Evolutionary conservation across 2,888 invertebrate genomes (phyloP), one percentile per base, ranked within the genome.

Genomic region (Cephus nigrinus): DNA sequence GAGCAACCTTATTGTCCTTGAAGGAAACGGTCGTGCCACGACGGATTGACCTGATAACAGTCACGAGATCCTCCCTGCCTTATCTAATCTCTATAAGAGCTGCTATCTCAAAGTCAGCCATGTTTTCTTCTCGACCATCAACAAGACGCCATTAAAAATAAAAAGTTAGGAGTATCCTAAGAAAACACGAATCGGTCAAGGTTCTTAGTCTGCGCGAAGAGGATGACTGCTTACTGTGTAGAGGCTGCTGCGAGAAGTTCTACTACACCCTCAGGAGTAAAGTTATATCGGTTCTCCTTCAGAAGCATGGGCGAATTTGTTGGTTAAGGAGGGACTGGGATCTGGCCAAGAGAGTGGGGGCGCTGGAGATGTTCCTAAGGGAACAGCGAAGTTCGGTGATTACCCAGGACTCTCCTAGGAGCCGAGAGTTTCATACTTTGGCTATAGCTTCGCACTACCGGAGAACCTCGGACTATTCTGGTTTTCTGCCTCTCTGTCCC

Each of bases 341-440:
- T 40, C 76, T 68, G 69, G 34, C 76, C 73, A 77, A 75, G 78
- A 73, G 78, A 78, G 80, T 82, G 84, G 84, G 85, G 79, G 81
- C 81, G 80, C 80, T 85, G 79, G 82, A 83, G 84, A 83, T 86
- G 86, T 89, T 90, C 90, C 91, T 87, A 86, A 86, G 91, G 90
- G 91, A 91, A 87, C 86, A 78, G 78, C 89, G 90, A 91, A 91
- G 91, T 91, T 91, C 90, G 90, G 90, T 91, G 91, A 91, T 91
- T 91, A 91, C 91, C 91, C 88, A 89, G 90, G 91, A 88, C 89
- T 91, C 90, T 90, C 91, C 88, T 86, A 90, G 90, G 89, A 90
- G 86, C 82, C 82, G 83, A 82, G 89, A 91, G 90, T 91, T 91
- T 90, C 91, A 88, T 90, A 90, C 91, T 91, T 91, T 86, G 88